Evolutionary conservation across 2,113 vertebrate genomes (phyloP), one percentile per base, ranked within the genome.

Genomic region (Natator depressus): DNA sequence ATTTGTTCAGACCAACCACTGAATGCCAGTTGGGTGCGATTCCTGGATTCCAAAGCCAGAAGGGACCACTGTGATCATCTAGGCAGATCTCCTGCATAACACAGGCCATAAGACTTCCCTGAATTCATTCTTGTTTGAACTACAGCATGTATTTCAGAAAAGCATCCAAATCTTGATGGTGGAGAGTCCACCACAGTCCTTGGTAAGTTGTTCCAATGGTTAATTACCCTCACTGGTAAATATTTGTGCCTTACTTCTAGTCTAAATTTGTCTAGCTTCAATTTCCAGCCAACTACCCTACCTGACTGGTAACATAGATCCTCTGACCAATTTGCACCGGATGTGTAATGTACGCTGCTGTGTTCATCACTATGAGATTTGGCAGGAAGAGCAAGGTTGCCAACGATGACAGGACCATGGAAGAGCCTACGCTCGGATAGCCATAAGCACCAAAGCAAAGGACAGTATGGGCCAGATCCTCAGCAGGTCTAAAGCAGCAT

Each of bases 351-450:
- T 49, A 54, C 0, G 2, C 31, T 86, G 84, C 29, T 93, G 1
- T 6, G 65, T 82, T 75, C 24, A 82, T 62, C 49, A 8, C 88
- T 46, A 75, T 10, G 86, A 72, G 38, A 50, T 82, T 89, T 54
- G 86, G 80, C 81, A 80, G 20, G 65, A 17, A 62, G 86, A 24
- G 79, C 47, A 78, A 49, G 9, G 50, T 29, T 72, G 51, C 42
- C 55, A 54, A 0, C 0, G 22, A 46, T 1, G 35, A 46, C 5
- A 22, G 38, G 83, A 80, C 12, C 12, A 50, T 72, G 84, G 84
- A 24, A 93, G 47, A 85, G 35, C 53, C 78, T 62, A 29, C 1
- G 9, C 0, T 0, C 59, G 2, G 1, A 10, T 6, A 86, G 1
- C 78, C 81, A 82, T 17, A 79, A 80, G 31, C 19, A 46, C 82